These are phyloP conservation scores for Macrosoma leucophasiata DNA, from an alignment of 2,888 invertebrate species.

Conservation along the genomic window DNA sequence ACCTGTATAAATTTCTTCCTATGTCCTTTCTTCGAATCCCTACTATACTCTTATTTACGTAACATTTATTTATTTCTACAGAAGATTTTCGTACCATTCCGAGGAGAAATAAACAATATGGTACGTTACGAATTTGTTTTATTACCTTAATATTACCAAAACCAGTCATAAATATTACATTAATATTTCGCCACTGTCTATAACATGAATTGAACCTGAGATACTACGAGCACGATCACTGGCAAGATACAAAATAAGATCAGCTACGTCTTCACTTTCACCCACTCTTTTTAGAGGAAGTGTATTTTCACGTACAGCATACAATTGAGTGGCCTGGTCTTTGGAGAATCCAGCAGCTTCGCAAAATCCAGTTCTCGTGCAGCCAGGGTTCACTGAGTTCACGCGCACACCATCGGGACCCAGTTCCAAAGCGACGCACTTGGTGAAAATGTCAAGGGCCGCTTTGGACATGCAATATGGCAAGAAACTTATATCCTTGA, in stretches of 20 bases:
- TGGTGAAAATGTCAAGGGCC: slow-evolving; percentile 94
- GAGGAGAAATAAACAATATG: no score
- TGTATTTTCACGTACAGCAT: slow-evolving; percentile 85
- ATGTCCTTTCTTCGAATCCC: slow-evolving; percentile 38
- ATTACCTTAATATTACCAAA: slow-evolving; percentile 1
- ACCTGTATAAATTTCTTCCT: slow-evolving; percentile 56
- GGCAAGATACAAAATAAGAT: slow-evolving; percentile 92
- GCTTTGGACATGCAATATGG: slow-evolving; percentile 95
- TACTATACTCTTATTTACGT: slow-evolving; percentile 31
- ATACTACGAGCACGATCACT: slow-evolving; percentile 90
- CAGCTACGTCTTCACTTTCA: slow-evolving; percentile 88
- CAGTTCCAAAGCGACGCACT: slow-evolving; percentile 89
- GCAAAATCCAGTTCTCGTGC: slow-evolving; percentile 80
- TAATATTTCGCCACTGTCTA: slow-evolving; percentile 65
- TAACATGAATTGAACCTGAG: slow-evolving; percentile 81
- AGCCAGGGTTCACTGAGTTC: slow-evolving; percentile 96
- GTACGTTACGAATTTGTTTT: no score
- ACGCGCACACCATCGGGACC: slow-evolving; percentile 86
- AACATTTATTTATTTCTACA: slow-evolving; percentile 11
- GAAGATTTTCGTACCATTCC: no score
- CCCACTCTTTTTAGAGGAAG: slow-evolving; percentile 93
- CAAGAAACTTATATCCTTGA: slow-evolving; percentile 79
- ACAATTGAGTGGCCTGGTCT: slow-evolving; percentile 77
- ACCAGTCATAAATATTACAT: slow-evolving; percentile 32
- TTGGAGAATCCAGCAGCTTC: slow-evolving; percentile 82